Conservation (phyloP, 2,888 invertebrate genomes). For the Synergus gifuensis region DNA sequence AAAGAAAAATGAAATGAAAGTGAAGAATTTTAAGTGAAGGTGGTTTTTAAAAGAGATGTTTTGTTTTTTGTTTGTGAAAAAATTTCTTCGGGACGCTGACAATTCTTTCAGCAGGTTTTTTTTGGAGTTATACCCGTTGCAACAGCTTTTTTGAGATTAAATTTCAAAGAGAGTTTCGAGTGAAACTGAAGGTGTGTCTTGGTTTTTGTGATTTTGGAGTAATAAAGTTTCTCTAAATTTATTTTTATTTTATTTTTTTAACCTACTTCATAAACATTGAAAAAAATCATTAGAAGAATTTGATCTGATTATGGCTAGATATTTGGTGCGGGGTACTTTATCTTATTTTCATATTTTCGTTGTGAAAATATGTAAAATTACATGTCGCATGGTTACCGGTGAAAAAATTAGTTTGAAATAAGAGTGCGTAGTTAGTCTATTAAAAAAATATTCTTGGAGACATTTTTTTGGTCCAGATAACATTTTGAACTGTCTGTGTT, state of each 20-base stretch:
- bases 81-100: neutral
- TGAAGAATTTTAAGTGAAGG: neutral
- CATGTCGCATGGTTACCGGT: neutral
- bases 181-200: neutral
- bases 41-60: neutral
- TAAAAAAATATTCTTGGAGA: neutral
- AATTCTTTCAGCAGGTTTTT: neutral
- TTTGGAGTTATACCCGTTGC: neutral
- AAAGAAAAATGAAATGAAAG: neutral
- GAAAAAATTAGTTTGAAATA: neutral
- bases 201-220: neutral
- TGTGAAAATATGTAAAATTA: neutral
- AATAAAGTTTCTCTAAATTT: neutral
- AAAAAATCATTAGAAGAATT: no score
- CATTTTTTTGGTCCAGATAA: neutral
- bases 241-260: no score
- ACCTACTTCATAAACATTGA: no score
- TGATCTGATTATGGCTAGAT: no score
- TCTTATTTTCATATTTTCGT: neutral
- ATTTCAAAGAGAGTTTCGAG: neutral
- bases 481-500: neutral
- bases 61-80: constrained; percentile 1
- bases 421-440: neutral
- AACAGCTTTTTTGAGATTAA: neutral
- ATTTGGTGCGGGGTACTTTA: no score